Evolutionary conservation across 2,113 vertebrate species (phyloP).

Genomic region (Otis tarda): DNA sequence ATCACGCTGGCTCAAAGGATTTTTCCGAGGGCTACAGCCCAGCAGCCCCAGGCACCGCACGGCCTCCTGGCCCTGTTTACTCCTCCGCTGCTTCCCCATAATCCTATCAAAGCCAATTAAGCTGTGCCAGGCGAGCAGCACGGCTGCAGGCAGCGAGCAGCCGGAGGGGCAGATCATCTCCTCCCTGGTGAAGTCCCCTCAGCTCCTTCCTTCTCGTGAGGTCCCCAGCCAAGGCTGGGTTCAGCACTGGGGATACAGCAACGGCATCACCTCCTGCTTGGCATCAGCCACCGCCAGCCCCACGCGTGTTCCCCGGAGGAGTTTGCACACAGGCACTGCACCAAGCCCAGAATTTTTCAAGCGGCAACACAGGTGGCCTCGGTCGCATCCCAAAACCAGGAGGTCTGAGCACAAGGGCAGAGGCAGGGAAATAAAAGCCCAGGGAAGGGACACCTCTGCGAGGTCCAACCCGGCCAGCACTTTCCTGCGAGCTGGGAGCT

Average conservation of each 20-base stretch:
- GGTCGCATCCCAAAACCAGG: neutral
- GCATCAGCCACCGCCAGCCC: neutral
- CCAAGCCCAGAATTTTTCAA: neutral
- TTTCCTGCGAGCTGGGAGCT: neutral
- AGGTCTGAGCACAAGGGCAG: neutral
- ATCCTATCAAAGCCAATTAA: slow-evolving; percentile 52
- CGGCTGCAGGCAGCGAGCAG: neutral
- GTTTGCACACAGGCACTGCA: neutral
- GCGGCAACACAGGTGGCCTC: neutral
- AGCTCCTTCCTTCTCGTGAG: neutral
- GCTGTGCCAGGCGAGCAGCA: neutral
- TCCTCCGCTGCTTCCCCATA: neutral
- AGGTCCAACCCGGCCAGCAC: rapidly evolving
- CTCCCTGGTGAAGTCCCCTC: neutral
- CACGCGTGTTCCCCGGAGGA: rapidly evolving
- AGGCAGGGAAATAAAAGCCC: neutral
- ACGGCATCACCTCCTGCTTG: neutral
- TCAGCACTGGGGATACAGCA: neutral
- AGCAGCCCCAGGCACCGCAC: rapidly evolving
- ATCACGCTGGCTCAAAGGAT: neutral
- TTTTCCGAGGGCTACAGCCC: neutral
- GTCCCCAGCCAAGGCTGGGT: neutral
- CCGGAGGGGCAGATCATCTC: neutral
- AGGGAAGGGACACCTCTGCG: neutral
- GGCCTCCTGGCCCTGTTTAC: slow-evolving; percentile 30